Percentiles rank a stretch among this genome's conserved stretches.
Evolutionary conservation across 2,888 invertebrate species (phyloP).

Genomic region (Neoitamus cyanurus): DNA sequence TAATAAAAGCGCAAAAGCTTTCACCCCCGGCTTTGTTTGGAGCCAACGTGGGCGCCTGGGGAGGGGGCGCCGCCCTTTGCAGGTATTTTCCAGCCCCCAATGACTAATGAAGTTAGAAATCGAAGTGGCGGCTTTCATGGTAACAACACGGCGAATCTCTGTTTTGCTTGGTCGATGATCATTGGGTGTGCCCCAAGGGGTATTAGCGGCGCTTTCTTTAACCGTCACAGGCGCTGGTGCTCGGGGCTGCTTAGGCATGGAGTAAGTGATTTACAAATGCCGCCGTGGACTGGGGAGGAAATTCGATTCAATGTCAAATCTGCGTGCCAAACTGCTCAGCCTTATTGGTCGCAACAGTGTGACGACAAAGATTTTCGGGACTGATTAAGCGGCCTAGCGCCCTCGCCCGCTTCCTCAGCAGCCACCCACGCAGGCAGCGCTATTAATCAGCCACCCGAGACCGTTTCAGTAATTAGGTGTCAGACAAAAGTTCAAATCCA

Average conservation of each 20-base stretch:
- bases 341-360: neutral
- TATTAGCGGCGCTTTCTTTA: neutral
- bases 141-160: conserved; percentile 17
- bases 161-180: conserved; percentile 39
- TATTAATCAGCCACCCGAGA: conserved; percentile 13
- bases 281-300: neutral
- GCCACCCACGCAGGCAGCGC: neutral
- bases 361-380: neutral
- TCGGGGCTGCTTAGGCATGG: neutral
- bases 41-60: neutral
- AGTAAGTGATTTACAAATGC: conserved; percentile 21
- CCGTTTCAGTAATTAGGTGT: conserved; percentile 40
- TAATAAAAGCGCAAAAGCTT: conserved; percentile 26
- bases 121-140: conserved; percentile 33
- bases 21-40: neutral
- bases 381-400: neutral
- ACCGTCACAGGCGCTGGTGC: neutral
- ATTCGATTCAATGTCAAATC: neutral
- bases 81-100: conserved; percentile 25
- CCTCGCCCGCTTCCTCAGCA: neutral
- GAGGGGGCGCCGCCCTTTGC: neutral
- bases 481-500: conserved; percentile 21
- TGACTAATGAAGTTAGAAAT: conserved; percentile 40
- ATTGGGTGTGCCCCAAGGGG: conserved; percentile 11
- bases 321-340: conserved; percentile 18